Percentiles rank a stretch among this genome's conserved stretches.
Conservation (phyloP, 2,797 vertebrate species). For the Margarornis squamiger region DNA sequence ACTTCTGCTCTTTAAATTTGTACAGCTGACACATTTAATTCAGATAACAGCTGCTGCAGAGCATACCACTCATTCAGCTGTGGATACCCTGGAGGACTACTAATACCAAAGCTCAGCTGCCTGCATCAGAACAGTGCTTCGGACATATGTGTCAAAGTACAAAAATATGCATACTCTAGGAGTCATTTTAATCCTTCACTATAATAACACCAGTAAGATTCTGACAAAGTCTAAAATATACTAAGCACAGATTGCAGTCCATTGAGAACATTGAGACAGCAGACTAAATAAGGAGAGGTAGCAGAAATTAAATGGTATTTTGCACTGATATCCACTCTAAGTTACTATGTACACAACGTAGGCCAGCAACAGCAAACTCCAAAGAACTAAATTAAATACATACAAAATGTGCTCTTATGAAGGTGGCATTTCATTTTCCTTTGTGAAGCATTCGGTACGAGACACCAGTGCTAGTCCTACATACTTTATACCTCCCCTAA, state of each 20-base stretch:
- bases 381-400: background rate
- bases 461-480: background rate
- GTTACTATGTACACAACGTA: background rate
- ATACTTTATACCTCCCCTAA: background rate
- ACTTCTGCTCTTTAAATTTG: constrained; percentile 20
- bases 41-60: constrained; percentile 28
- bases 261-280: background rate
- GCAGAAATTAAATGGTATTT: background rate
- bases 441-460: background rate
- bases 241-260: background rate
- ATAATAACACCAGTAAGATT: background rate
- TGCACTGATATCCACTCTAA: background rate
- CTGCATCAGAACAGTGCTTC: background rate
- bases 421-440: background rate
- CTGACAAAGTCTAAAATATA: background rate
- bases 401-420: background rate
- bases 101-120: constrained; percentile 22
- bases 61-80: constrained; percentile 15
- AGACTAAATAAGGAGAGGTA: background rate
- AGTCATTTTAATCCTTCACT: constrained; percentile 1
- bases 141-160: background rate
- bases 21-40: constrained; percentile 7
- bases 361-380: background rate
- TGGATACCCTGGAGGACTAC: constrained; percentile 9
- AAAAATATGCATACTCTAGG: background rate